Conservation (phyloP, 2,113 vertebrate genomes). For the Hiodon tergisus region DNA sequence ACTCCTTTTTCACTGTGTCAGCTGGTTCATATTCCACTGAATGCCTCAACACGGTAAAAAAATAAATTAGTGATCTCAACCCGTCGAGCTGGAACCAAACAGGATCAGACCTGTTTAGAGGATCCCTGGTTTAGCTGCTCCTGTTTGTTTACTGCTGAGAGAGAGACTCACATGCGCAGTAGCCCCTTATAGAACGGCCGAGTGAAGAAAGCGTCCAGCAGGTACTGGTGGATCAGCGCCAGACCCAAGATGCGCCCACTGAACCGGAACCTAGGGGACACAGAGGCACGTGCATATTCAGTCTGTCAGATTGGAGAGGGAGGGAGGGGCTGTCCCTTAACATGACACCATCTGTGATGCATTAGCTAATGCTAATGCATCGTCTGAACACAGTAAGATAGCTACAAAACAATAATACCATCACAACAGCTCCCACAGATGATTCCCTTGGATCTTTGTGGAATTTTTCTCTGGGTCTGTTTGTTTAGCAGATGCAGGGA, state of each 20-base stretch:
- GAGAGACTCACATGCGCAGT: constrained; percentile 83
- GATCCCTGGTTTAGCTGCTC: constrained; percentile 21
- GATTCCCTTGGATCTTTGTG: too few species aligned
- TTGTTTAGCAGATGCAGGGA: too few species aligned
- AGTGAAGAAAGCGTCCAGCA: constrained; percentile 97
- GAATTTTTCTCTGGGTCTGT: too few species aligned
- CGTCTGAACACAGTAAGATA: too few species aligned
- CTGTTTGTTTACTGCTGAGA: neutral
- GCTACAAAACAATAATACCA: too few species aligned
- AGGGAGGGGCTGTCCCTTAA: too few species aligned
- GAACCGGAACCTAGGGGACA: constrained; percentile 83
- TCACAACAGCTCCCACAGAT: too few species aligned
- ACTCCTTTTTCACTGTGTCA: too few species aligned
- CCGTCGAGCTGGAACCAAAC: neutral
- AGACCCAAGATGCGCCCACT: constrained; percentile 95
- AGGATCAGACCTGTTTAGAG: constrained; percentile 1
- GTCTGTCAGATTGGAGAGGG: neutral
- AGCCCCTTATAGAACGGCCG: constrained; percentile 98
- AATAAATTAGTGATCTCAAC: too few species aligned
- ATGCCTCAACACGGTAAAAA: too few species aligned
- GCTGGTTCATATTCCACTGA: neutral
- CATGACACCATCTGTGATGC: too few species aligned
- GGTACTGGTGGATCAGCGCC: constrained; percentile 94
- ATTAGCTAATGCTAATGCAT: too few species aligned
- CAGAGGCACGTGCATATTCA: neutral